Evolutionary conservation across 2,797 vertebrate species (phyloP).

Genomic region (Philypnodon macrostomus): DNA sequence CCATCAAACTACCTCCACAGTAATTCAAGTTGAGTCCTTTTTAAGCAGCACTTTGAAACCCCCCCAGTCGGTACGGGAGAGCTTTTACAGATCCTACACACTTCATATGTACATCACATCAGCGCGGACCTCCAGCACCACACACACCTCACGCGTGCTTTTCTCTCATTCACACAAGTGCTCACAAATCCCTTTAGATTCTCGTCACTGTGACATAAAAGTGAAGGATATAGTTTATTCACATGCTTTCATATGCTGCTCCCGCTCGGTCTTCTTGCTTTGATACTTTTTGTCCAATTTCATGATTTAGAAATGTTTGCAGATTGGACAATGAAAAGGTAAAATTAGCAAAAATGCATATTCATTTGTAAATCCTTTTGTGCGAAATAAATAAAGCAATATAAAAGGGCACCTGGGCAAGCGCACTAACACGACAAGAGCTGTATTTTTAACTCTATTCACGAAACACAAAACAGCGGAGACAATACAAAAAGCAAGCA

Average conservation of each 20-base stretch:
- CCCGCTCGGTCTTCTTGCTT: too few relatives aligned
- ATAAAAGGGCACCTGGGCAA: slow-evolving; percentile 22
- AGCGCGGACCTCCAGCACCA: slow-evolving; percentile 22
- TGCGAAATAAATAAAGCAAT: slow-evolving; percentile 14
- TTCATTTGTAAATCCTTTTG: slow-evolving; percentile 10
- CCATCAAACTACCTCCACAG: slow-evolving; percentile 35
- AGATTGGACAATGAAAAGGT: not conserved
- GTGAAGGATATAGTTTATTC: slow-evolving; percentile 8
- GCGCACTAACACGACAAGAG: not conserved
- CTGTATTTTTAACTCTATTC: slow-evolving; percentile 6
- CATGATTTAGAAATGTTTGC: not conserved
- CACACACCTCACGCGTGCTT: slow-evolving; percentile 28
- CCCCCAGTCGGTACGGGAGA: slow-evolving; percentile 36
- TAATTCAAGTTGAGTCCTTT: slow-evolving; percentile 40
- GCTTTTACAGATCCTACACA: slow-evolving; percentile 50
- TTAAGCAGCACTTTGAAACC: slow-evolving; percentile 53
- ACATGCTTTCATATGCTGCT: too few relatives aligned
- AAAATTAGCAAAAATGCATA: slow-evolving; percentile 18
- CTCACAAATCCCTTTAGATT: slow-evolving; percentile 1
- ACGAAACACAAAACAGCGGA: slow-evolving; percentile 21
- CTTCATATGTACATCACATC: slow-evolving; percentile 42
- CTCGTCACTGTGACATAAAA: slow-evolving; percentile 1
- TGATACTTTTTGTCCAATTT: too few relatives aligned
- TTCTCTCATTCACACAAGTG: slow-evolving; percentile 12
- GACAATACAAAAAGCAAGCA: slow-evolving; percentile 16